Evolutionary conservation across 2,113 vertebrate species (phyloP).

Genomic region (Nematolebias whitei): DNA sequence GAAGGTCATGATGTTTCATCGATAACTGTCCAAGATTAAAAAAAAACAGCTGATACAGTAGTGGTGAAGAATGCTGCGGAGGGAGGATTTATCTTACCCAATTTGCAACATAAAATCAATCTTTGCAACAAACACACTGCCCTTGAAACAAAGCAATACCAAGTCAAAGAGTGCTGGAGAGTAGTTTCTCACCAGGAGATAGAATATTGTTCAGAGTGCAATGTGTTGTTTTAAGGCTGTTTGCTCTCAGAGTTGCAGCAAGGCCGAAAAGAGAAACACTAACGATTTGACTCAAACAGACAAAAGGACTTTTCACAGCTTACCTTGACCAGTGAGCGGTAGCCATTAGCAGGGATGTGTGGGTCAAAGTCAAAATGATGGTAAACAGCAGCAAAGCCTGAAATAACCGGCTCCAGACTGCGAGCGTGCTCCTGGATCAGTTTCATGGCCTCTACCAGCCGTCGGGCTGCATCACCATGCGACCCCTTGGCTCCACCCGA

Average conservation of each 20-base stretch:
- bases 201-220: conserved; percentile 42
- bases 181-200: conserved; percentile 37
- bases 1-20: conserved; percentile 61
- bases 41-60: conserved; percentile 50
- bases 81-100: conserved; percentile 48
- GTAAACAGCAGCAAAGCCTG: conserved; percentile 80
- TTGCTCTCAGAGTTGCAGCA: conserved; percentile 25
- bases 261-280: conserved; percentile 17
- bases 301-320: conserved; percentile 1
- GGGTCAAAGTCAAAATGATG: conserved; percentile 91
- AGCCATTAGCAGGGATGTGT: conserved; percentile 89
- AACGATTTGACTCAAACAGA: background rate
- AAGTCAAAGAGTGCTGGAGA: conserved; percentile 28
- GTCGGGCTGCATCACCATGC: conserved; percentile 75
- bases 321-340: conserved; percentile 89
- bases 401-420: conserved; percentile 82
- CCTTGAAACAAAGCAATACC: conserved; percentile 62
- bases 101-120: conserved; percentile 66
- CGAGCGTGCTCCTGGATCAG: conserved; percentile 84
- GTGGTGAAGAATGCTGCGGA: conserved; percentile 28
- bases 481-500: conserved; percentile 73
- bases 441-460: conserved; percentile 78
- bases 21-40: conserved; percentile 58
- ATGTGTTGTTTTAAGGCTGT: background rate
- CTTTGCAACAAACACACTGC: conserved; percentile 55